Conservation (phyloP, 2,888 invertebrate species). For the Machimus atricapillus region DNA sequence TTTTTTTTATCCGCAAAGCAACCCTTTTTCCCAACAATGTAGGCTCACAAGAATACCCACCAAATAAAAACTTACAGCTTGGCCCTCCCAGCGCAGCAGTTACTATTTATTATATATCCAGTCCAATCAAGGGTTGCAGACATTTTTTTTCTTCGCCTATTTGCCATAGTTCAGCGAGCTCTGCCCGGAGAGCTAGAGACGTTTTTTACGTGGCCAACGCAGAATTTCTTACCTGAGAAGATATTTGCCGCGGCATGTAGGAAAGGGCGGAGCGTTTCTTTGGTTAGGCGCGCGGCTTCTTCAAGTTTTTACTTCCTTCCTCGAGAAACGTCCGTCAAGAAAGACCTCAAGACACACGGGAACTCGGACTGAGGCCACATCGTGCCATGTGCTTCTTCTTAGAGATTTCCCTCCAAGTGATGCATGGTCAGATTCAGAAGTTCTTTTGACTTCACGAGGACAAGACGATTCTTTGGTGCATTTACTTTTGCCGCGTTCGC, state of each 20-base stretch:
- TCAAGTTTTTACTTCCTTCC: constrained; percentile 22
- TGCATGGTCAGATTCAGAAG: constrained; percentile 60
- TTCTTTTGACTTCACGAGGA: constrained; percentile 61
- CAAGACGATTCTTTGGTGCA: constrained; percentile 51
- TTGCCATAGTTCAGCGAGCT: background rate
- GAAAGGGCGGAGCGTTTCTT: constrained; percentile 43
- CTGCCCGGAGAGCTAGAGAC: background rate
- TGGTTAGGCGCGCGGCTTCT: background rate
- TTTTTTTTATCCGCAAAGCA: background rate
- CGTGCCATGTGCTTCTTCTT: constrained; percentile 17
- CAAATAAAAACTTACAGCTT: background rate
- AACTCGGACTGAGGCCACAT: background rate
- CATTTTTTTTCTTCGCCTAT: background rate
- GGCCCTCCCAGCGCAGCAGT: background rate
- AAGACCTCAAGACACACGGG: background rate
- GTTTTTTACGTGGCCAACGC: background rate
- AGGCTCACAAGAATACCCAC: background rate
- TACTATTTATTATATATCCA: background rate
- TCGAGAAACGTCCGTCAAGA: background rate
- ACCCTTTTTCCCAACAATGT: background rate
- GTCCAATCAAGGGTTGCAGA: constrained; percentile 19
- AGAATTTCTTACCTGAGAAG: background rate
- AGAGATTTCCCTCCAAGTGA: constrained; percentile 33
- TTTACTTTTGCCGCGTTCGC: background rate
- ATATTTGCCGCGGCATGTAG: background rate